Evolutionary conservation across 2,797 vertebrate genomes (phyloP), one percentile per base, ranked within the genome.

Genomic region (Lepidocolaptes lacrymiger): DNA sequence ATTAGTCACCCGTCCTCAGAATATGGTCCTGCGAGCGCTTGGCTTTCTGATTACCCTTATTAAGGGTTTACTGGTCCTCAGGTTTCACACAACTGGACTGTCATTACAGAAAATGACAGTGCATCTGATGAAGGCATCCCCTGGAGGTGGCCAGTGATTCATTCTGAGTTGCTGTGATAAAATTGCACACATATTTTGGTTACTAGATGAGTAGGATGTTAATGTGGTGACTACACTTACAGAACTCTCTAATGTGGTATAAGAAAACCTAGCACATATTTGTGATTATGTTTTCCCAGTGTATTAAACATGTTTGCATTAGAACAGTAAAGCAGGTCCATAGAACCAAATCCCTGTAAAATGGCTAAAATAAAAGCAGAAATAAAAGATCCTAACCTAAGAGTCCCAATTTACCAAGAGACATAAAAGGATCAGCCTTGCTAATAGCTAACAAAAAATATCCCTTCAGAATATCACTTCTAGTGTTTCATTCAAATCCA

Each of bases 1-100:
- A 23, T 96, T 93, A 97, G 84, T 96, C 96, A 89, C 46, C 84
- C 64, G 21, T 92, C 91, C 93, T 91, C 95, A 68, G 71, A 88
- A 56, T 14, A 7, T 24, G 32, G 68, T 85, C 81, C 69, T 76
- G 63, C 3, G 0, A 92, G 79, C 64, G 43, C 68, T 76, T 55
- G 80, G 43, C 77, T 83, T 75, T 91, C 66, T 16, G 21, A 73
- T 89, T 59, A 73, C 52, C 21, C 34, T 85, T 77, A 59, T 89
- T 74, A 59, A 64, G 55, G 54, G 28, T 27, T 96, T 93, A 77
- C 89, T 74, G 75, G 89, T 94, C 64, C 83, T 95, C 88, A 77
- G 85, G 41, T 74, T 85, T 93, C 56, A 68, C 51, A 14, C 43
- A 83, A 28, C 64, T 89, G 88, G 81, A 43, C 43, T 85, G 22